Base-by-base conservation (phyloP, 2,888 invertebrate species). In the Cylloceria caligata region DNA sequence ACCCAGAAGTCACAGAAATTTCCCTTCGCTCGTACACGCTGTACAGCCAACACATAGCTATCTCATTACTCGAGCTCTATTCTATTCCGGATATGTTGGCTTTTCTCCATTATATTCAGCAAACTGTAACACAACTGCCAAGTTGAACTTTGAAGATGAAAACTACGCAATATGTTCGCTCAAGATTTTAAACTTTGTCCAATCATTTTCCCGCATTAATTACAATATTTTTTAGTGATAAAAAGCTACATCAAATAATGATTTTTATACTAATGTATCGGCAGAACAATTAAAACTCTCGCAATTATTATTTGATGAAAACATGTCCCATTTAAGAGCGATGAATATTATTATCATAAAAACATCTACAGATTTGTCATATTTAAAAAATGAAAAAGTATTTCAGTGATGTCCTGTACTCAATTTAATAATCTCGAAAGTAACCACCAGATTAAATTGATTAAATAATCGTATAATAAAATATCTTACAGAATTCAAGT, bases 51-150 rank as follows among this genome's bases (percentile, higher is more conserved):
- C 64, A 42, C 42, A 71, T 57, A 57, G 30, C 55, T 71, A 57
- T 72, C 21, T 47, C 60, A 57, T 72, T 69, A 42, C 55, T 57
- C 57, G 27, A n/a, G 19, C 42, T 24, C 42, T 57, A 42, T 57
- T 75, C 9, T 19, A 19, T 36, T 36, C 34, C 11, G n/a, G 30
- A 75, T 3, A 64, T 39, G 36, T 57, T 67, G 75, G 75, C 75
- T 67, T 34, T 9, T 57, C 13, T 67, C 75, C 75, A 67, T 75
- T 57, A 45, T 36, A 19, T 75, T 75, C 75, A 64, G 2, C 34
- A 16, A 67, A 67, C 6, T 55, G 11, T 2, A 21, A 11, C 19
- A 36, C 1, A 55, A 67, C 67, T 75, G 75, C 75, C 75, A 75
- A 75, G 75, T 69, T 11, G 16, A 39, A 69, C n/a, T 55, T 36